Evolutionary conservation across 2,888 invertebrate species (phyloP).

Genomic region (Iselma pallidipennis): DNA sequence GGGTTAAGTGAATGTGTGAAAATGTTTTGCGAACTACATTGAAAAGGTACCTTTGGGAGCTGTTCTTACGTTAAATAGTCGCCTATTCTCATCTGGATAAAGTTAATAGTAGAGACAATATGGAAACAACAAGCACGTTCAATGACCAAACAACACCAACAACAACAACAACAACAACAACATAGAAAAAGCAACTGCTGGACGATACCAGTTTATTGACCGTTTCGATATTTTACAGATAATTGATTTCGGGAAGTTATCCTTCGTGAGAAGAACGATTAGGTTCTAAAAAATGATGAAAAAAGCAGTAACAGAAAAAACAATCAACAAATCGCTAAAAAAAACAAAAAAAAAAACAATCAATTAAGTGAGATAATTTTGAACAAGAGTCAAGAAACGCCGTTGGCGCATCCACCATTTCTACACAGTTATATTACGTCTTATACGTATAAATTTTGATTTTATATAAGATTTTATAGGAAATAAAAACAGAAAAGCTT

Average conservation of each 20-base stretch:
- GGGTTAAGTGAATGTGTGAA: slow-evolving; percentile 5
- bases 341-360: too few relatives aligned
- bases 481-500: too few relatives aligned
- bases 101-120: slow-evolving; percentile 6
- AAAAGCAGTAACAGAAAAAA: not conserved
- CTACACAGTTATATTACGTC: not conserved
- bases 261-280: not conserved
- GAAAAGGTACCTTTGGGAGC: slow-evolving; percentile 9
- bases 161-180: slow-evolving; percentile 11
- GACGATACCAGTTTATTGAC: slow-evolving; percentile 44
- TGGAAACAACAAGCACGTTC: slow-evolving; percentile 28
- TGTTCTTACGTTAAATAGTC: slow-evolving; percentile 15
- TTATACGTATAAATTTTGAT: too few relatives aligned
- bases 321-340: too few relatives aligned
- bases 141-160: slow-evolving; percentile 19
- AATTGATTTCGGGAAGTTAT: slow-evolving; percentile 39
- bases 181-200: slow-evolving; percentile 34
- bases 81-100: slow-evolving; percentile 19
- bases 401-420: not conserved
- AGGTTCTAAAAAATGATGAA: not conserved
- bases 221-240: slow-evolving; percentile 47
- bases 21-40: not conserved
- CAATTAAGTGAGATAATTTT: too few relatives aligned
- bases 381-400: too few relatives aligned
- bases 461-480: too few relatives aligned